Percentiles rank a stretch among this genome's conserved stretches.
Conservation (phyloP, 2,797 vertebrate genomes). For the Pseudopleuronectes americanus region DNA sequence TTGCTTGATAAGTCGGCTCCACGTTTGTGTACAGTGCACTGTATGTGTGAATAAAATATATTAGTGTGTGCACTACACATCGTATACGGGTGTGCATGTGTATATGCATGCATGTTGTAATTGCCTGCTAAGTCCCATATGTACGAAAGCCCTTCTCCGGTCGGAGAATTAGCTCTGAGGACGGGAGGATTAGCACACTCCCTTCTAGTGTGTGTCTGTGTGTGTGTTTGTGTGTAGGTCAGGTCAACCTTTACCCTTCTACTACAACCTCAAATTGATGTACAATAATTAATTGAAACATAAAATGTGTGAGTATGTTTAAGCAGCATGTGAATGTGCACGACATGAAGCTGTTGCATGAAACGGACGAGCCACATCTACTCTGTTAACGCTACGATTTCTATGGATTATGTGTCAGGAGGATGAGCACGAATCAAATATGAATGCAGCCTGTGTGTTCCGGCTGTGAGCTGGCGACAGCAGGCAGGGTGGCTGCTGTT, state of each 20-base stretch:
- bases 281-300: slow-evolving; percentile 28
- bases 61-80: neutral
- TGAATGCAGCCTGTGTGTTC: slow-evolving; percentile 50
- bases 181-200: slow-evolving; percentile 54
- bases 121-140: slow-evolving; percentile 39
- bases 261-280: slow-evolving; percentile 19
- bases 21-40: slow-evolving; percentile 5
- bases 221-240: slow-evolving; percentile 20
- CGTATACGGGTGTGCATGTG: neutral
- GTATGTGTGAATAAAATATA: slow-evolving; percentile 17
- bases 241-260: slow-evolving; percentile 18
- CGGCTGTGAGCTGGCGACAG: slow-evolving; percentile 56
- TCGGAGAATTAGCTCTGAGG: slow-evolving; percentile 54
- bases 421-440: slow-evolving; percentile 54
- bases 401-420: slow-evolving; percentile 59
- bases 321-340: slow-evolving; percentile 23
- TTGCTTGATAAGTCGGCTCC: slow-evolving; percentile 18
- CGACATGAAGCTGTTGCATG: slow-evolving; percentile 6
- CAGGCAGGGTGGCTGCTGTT: slow-evolving; percentile 48
- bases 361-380: slow-evolving; percentile 53
- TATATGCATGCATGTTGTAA: slow-evolving; percentile 29
- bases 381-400: slow-evolving; percentile 58
- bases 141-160: slow-evolving; percentile 38
- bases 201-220: slow-evolving; percentile 18
- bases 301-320: slow-evolving; percentile 4